phyloP scores from a whole-genome alignment of 2,888 invertebrate species.

The Teinopalpus imperialis region DNA sequence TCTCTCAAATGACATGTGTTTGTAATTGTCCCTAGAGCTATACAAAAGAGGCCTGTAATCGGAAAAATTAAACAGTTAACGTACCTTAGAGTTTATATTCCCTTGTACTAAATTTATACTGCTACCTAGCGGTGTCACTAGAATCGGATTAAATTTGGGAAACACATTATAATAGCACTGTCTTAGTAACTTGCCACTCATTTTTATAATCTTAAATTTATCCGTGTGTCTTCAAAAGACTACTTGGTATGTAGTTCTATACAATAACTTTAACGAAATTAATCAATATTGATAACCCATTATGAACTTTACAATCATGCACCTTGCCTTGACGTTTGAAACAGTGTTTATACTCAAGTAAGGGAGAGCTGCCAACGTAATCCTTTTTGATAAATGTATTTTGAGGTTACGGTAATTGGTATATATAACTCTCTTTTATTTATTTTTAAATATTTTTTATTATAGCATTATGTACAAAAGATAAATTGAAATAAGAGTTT shows the following conservation, averaged over 20 bases:
- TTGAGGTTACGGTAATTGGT: background rate
- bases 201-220: conserved; percentile 36
- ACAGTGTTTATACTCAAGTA: background rate
- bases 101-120: conserved; percentile 41
- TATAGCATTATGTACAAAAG: too few relatives aligned
- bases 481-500: too few relatives aligned
- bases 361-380: conserved; percentile 11
- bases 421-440: background rate
- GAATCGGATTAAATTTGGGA: conserved; percentile 39
- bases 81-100: conserved; percentile 60
- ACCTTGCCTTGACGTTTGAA: conserved; percentile 34
- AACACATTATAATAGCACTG: conserved; percentile 44
- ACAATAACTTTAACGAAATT: conserved; percentile 42
- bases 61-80: conserved; percentile 26
- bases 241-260: conserved; percentile 43
- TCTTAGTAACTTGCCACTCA: conserved; percentile 54
- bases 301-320: conserved; percentile 60
- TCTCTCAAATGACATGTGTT: conserved; percentile 14
- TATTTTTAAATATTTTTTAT: too few relatives aligned
- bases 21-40: too few relatives aligned
- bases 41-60: too few relatives aligned
- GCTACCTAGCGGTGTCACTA: conserved; percentile 35
- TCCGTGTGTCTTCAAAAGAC: conserved; percentile 24
- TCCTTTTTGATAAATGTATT: background rate
- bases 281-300: conserved; percentile 72